Evolutionary conservation across 2,888 invertebrate species (phyloP).

Genomic region (Anoplius nigerrimus): DNA sequence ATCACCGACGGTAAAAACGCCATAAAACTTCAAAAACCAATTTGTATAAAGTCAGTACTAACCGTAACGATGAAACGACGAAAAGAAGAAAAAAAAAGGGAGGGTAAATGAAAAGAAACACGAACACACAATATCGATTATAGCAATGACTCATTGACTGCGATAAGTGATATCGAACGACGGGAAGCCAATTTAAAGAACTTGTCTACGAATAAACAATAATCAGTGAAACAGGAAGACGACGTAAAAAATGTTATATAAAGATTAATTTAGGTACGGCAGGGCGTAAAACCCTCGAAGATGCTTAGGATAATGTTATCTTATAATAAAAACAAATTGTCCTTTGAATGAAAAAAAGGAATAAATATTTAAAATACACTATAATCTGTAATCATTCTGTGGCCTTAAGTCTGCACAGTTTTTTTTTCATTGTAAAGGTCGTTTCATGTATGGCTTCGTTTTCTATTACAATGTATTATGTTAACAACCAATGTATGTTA

Average conservation of each 20-base stretch:
- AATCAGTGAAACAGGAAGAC: slow-evolving; percentile 67
- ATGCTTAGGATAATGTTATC: slow-evolving; percentile 75
- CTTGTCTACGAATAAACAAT: slow-evolving; percentile 60
- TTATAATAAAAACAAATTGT: slow-evolving; percentile 75
- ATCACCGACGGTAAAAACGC: slow-evolving; percentile 59
- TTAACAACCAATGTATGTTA: background rate
- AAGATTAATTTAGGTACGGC: slow-evolving; percentile 74
- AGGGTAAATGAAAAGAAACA: no score
- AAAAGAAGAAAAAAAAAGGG: no score
- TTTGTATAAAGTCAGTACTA: slow-evolving; percentile 64
- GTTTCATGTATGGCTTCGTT: background rate
- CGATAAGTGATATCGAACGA: slow-evolving; percentile 57
- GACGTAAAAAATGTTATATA: slow-evolving; percentile 72
- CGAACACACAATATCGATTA: slow-evolving; percentile 37
- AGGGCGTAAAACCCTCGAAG: slow-evolving; percentile 69
- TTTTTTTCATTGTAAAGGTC: background rate
- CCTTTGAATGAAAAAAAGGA: slow-evolving; percentile 73
- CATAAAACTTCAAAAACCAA: slow-evolving; percentile 57
- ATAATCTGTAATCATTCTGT: slow-evolving; percentile 50
- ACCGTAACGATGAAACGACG: slow-evolving; percentile 46
- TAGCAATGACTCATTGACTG: slow-evolving; percentile 52
- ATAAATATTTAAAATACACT: slow-evolving; percentile 75
- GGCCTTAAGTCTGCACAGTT: slow-evolving; percentile 8
- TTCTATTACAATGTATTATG: background rate
- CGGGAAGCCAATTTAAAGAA: slow-evolving; percentile 49